Percentiles rank a stretch among this genome's conserved stretches.
Evolutionary conservation across 2,888 invertebrate species (phyloP).

Genomic region (Encarsia formosa): DNA sequence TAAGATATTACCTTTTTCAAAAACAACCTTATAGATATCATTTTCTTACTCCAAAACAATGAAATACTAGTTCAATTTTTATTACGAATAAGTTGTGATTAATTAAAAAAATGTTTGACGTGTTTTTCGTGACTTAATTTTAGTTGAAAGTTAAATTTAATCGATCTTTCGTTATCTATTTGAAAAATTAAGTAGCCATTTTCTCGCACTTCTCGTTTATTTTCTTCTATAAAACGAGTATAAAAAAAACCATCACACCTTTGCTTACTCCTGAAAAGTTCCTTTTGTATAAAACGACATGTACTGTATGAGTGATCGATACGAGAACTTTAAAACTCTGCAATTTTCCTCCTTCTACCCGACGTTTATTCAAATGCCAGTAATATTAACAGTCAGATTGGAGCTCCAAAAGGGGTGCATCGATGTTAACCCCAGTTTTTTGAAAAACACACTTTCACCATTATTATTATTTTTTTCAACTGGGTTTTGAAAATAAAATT

Average conservation of each 20-base stretch:
- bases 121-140: background rate
- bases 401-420: slow-evolving; percentile 7
- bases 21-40: no score
- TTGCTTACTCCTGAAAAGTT: background rate
- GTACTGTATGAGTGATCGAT: slow-evolving; percentile 10
- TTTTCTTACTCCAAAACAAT: no score
- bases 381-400: slow-evolving; percentile 13
- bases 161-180: background rate
- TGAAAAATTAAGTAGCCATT: slow-evolving; percentile 3
- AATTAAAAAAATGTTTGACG: no score
- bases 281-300: slow-evolving; percentile 7
- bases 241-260: background rate
- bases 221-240: no score
- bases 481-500: no score
- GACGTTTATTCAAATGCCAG: slow-evolving; percentile 11
- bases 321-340: background rate
- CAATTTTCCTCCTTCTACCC: no score
- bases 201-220: no score
- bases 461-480: no score
- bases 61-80: no score
- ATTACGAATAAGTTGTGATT: no score
- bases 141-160: background rate
- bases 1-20: no score
- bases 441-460: no score
- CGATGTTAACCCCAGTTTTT: slow-evolving; percentile 14